phyloP scores from a whole-genome alignment of 1,140 invertebrate species.

The Caerostris extrusa region DNA sequence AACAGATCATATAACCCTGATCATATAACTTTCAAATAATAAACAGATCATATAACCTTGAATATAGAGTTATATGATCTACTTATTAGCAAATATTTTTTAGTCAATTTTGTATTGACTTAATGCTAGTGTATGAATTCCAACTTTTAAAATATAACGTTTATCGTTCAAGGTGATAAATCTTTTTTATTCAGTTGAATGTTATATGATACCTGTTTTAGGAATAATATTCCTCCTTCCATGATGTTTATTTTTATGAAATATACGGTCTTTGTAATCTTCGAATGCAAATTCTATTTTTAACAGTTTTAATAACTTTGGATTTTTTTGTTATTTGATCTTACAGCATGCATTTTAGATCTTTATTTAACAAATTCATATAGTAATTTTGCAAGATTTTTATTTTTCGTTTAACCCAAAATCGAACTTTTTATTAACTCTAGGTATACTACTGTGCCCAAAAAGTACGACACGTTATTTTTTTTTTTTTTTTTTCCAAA shows the following conservation, averaged over 20 bases:
- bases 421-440: background rate
- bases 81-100: background rate
- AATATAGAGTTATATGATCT: background rate
- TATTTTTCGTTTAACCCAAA: background rate
- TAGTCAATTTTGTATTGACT: background rate
- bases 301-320: background rate
- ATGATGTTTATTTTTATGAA: background rate
- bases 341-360: background rate
- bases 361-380: background rate
- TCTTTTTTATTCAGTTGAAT: background rate
- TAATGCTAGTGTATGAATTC: background rate
- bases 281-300: background rate
- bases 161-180: background rate
- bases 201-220: background rate
- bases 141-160: background rate
- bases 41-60: background rate
- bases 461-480: too few relatives aligned
- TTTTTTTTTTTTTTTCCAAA: too few relatives aligned
- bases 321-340: background rate
- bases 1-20: background rate
- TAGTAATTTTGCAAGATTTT: background rate
- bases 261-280: background rate
- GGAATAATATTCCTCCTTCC: background rate
- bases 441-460: too few relatives aligned
- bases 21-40: background rate